Evolutionary conservation across 1,140 invertebrate species (phyloP).

Genomic region (Hypsibius dujardini): DNA sequence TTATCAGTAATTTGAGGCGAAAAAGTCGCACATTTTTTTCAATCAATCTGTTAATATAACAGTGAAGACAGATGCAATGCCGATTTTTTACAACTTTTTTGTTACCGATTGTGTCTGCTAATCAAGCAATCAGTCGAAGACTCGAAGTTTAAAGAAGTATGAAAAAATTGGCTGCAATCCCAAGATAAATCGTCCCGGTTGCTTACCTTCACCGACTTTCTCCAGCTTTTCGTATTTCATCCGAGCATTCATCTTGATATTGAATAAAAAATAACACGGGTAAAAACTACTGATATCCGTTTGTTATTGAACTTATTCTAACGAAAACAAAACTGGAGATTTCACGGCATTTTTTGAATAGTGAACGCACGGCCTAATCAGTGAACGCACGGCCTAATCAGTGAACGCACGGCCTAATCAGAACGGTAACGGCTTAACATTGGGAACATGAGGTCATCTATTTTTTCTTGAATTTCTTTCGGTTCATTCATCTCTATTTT

Average conservation of each 20-base stretch:
- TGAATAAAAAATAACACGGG: background rate
- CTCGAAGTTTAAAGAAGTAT: background rate
- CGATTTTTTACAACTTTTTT: too few species aligned
- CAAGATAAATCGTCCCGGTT: background rate
- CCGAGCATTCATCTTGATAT: slow-evolving; percentile 8
- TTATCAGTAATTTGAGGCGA: too few species aligned
- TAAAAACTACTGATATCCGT: background rate
- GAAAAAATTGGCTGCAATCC: background rate
- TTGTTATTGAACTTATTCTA: background rate
- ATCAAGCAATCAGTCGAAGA: background rate
- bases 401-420: background rate
- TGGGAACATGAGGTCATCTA: too few species aligned
- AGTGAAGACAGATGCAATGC: too few species aligned
- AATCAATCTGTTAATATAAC: too few species aligned
- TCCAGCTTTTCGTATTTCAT: slow-evolving; percentile 91
- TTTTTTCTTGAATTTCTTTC: too few species aligned
- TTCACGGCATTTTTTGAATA: background rate
- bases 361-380: background rate
- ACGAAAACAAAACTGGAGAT: background rate
- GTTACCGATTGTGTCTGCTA: too few species aligned
- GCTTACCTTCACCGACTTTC: slow-evolving; percentile 87
- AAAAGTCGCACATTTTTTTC: too few species aligned
- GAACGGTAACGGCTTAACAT: background rate
- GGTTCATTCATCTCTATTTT: too few species aligned
- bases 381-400: too few species aligned